Evolutionary conservation across 2,797 vertebrate species (phyloP).

Genomic region (Acanthornis magna): DNA sequence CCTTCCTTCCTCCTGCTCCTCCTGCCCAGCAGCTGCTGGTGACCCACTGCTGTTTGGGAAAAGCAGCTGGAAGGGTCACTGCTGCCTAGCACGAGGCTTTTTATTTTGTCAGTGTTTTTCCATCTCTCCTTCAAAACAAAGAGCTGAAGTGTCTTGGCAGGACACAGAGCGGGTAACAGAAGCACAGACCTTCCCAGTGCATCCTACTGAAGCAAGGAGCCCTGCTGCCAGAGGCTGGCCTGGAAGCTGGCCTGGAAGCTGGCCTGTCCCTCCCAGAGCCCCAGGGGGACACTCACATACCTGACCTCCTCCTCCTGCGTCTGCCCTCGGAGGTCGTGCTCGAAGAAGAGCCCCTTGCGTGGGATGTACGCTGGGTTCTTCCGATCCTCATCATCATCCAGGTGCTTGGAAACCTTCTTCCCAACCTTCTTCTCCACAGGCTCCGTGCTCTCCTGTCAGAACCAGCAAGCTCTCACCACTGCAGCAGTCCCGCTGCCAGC

Average conservation of each 20-base stretch:
- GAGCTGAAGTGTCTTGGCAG: background rate
- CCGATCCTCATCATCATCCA: slow-evolving; percentile 94
- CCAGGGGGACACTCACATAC: slow-evolving; percentile 48
- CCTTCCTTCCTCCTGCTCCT: background rate
- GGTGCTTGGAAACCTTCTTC: slow-evolving; percentile 85
- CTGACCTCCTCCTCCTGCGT: slow-evolving; percentile 92
- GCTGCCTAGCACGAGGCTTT: background rate
- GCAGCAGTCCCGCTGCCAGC: slow-evolving; percentile 39
- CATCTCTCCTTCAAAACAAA: background rate
- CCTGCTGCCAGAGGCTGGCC: background rate
- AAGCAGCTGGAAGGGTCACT: background rate
- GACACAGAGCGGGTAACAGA: accelerated
- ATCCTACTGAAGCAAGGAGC: background rate
- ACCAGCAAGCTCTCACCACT: slow-evolving; percentile 53
- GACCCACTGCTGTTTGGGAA: background rate
- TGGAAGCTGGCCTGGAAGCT: background rate
- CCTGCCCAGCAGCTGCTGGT: background rate
- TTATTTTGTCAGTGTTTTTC: background rate
- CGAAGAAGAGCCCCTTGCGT: slow-evolving; percentile 95
- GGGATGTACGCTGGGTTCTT: slow-evolving; percentile 98
- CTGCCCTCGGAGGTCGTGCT: slow-evolving; percentile 94
- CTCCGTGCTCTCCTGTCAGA: slow-evolving; percentile 90
- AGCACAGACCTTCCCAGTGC: background rate
- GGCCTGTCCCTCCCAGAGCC: background rate
- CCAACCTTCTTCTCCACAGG: slow-evolving; percentile 87